Conservation (phyloP, 2,888 invertebrate species). For the Crematogaster levior region DNA sequence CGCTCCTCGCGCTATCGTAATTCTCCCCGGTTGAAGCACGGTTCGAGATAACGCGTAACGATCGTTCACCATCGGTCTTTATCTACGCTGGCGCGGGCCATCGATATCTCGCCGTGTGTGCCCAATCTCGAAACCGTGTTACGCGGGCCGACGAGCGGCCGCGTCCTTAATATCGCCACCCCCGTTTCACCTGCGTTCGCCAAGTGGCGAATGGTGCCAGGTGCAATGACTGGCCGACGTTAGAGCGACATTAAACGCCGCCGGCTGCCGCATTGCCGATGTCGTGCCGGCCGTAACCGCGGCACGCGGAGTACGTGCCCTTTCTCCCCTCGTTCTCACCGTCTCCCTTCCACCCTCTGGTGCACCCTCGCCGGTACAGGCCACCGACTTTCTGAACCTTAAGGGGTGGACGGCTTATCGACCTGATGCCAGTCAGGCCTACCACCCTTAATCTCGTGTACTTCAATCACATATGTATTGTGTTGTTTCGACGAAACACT, state of each 20-base stretch:
- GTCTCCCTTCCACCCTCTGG: neutral
- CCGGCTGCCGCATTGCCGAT: conserved; percentile 82
- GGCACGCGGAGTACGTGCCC: conserved; percentile 68
- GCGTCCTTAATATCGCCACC: conserved; percentile 53
- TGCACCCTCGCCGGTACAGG: conserved; percentile 60
- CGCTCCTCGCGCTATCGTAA: conserved; percentile 14
- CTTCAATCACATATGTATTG: conserved; percentile 52
- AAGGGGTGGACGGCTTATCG: conserved; percentile 82
- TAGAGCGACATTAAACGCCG: conserved; percentile 61
- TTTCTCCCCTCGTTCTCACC: neutral
- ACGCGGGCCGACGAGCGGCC: conserved; percentile 39
- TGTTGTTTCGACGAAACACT: conserved; percentile 18
- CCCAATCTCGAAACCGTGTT: conserved; percentile 53
- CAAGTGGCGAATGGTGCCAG: conserved; percentile 63
- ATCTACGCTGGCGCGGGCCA: conserved; percentile 32
- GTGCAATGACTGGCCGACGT: conserved; percentile 68
- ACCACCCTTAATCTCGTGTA: conserved; percentile 66
- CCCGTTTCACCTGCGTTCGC: neutral
- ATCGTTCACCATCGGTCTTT: conserved; percentile 42
- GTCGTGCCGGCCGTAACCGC: conserved; percentile 78
- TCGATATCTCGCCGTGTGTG: conserved; percentile 44
- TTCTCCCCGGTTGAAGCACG: neutral
- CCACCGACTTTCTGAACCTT: conserved; percentile 64
- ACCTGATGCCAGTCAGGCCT: conserved; percentile 77
- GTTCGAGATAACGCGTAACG: conserved; percentile 38